A percentile compares a stretch with the other conserved stretches of the same genome.
Evolutionary conservation across 1,140 invertebrate genomes (phyloP).

Genomic region (Antheraea mylitta): DNA sequence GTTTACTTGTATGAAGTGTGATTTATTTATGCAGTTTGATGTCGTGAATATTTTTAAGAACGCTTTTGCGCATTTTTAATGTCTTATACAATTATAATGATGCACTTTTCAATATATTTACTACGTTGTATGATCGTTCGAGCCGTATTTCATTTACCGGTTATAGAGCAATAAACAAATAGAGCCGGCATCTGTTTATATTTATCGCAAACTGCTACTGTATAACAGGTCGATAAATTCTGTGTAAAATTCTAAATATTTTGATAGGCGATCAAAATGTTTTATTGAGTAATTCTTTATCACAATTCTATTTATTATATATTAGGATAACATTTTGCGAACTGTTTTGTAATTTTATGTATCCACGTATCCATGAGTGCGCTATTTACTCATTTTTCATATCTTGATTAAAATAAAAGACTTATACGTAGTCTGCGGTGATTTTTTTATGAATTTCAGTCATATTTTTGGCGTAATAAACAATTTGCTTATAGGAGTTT

Average conservation of each 20-base stretch:
- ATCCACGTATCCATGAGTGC: too few relatives aligned
- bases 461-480: too few relatives aligned
- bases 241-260: slow-evolving; percentile 9
- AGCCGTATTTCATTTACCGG: not conserved
- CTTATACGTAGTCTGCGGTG: too few relatives aligned
- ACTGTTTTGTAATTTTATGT: not conserved
- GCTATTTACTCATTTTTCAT: too few relatives aligned
- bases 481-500: too few relatives aligned
- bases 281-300: not conserved
- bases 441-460: not conserved
- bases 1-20: not conserved
- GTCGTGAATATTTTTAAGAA: slow-evolving; percentile 62
- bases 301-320: not conserved
- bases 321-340: not conserved
- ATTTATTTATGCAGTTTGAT: slow-evolving; percentile 32
- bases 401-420: not conserved
- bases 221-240: not conserved
- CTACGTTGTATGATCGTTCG: not conserved
- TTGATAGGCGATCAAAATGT: not conserved
- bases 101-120: slow-evolving; percentile 22
- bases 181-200: not conserved
- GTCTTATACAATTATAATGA: slow-evolving; percentile 24
- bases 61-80: slow-evolving; percentile 71
- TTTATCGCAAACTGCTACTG: not conserved
- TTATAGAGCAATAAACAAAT: not conserved